Evolutionary conservation across 2,797 vertebrate species (phyloP), one percentile per base, ranked within the genome.

Genomic region (Poecilia gillii): DNA sequence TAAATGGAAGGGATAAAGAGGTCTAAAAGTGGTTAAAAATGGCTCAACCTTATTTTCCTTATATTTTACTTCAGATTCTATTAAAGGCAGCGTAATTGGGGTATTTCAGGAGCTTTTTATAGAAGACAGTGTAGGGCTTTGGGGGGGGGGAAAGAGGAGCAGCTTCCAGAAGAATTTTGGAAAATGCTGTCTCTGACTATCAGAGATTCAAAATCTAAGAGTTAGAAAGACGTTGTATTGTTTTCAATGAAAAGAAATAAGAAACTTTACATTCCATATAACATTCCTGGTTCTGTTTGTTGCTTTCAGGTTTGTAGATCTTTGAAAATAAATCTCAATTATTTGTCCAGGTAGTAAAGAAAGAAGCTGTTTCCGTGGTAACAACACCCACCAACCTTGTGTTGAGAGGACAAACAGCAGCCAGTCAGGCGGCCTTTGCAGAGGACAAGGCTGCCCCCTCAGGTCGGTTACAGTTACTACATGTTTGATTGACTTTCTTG

Each of bases 401-500:
- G 36, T 85, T 0, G 95, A 95, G 49, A 95, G 90, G 78, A 92
- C 77, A 25, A 96, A 95, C 88, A 95, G 94, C 72, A 64, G 92
- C 6, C 84, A 95, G 70, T 94, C 95, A 16, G 91, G 93, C 0
- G 7, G 95, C 0, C 77, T 93, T 0, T 99, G 97, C 87, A 95
- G 92, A 88, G 96, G 97, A 86, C 97, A 95, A 95, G 96, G 96
- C 89, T 99, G 98, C 82, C 96, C 95, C 85, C 93, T 96, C 90
- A 96, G 97, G 98, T 99, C 90, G 2, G n/a, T n/a, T 2, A 43
- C 49, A 74, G 74, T 47, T 78, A 90, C 84, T 94, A 70, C 85
- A 39, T 11, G 20, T 41, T 41, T 14, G 66, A 25, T 39, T 70
- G 14, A 45, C 68, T 41, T 25, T 43, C 9, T 6, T 70, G 16